Percentiles rank a stretch among this genome's conserved stretches.
These are phyloP conservation scores for Listrodromus nycthemerus DNA, from an alignment of 2,888 invertebrate species.

Conservation along the genomic window DNA sequence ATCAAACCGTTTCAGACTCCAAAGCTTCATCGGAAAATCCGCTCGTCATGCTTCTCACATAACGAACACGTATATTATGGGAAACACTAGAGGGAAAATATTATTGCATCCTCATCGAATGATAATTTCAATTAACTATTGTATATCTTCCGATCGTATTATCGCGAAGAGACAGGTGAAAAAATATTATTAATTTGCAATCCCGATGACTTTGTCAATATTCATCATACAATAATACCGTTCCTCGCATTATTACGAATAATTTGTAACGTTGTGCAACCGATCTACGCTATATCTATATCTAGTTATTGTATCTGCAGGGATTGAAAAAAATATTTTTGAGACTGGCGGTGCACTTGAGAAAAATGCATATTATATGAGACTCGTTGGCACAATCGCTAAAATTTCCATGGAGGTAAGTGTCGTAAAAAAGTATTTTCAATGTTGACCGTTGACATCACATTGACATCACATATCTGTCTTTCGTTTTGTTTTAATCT, in stretches of 20 bases:
- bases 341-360: not conserved
- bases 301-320: not conserved
- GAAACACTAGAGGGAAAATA: not conserved
- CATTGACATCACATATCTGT: no score
- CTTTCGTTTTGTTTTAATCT: no score
- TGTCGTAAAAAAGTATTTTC: not conserved
- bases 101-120: not conserved
- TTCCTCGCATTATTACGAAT: conserved; percentile 16
- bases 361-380: not conserved
- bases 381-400: not conserved
- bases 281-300: not conserved
- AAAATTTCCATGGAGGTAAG: not conserved
- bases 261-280: conserved; percentile 5
- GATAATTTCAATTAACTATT: conserved; percentile 6
- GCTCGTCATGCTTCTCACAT: not conserved
- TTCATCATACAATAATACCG: conserved; percentile 27
- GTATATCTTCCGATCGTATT: not conserved
- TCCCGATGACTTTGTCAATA: conserved; percentile 2
- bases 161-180: not conserved
- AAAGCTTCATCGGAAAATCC: not conserved
- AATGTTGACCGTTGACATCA: not conserved
- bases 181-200: not conserved
- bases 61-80: not conserved
- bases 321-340: not conserved
- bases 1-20: not conserved